Conservation (phyloP, 2,113 vertebrate species). For the Aspiorhynchus laticeps region DNA sequence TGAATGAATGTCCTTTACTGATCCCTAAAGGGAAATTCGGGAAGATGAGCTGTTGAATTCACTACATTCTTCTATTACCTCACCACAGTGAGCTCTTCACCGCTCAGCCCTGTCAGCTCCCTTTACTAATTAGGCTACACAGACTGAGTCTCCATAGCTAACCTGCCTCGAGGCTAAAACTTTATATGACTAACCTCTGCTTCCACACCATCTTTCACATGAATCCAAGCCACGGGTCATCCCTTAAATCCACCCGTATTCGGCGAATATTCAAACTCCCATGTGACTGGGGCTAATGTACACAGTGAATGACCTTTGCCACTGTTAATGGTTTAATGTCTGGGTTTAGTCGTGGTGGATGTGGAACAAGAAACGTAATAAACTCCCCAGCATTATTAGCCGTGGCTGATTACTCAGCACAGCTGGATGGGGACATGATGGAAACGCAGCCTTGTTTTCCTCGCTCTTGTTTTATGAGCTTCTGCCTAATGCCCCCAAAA, state of each 20-base stretch:
- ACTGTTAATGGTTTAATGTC: conserved; percentile 53
- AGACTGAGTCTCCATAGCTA: conserved; percentile 32
- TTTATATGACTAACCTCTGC: conserved; percentile 42
- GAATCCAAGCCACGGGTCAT: conserved; percentile 44
- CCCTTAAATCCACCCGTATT: conserved; percentile 43
- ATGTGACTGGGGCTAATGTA: conserved; percentile 51
- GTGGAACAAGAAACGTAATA: conserved; percentile 43
- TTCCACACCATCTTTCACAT: conserved; percentile 44
- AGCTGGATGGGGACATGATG: conserved; percentile 46
- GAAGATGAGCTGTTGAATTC: conserved; percentile 2
- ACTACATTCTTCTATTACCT: neutral
- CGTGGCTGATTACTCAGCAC: conserved; percentile 35
- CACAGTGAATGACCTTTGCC: conserved; percentile 52
- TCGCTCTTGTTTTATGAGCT: conserved; percentile 40
- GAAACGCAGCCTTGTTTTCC: conserved; percentile 56
- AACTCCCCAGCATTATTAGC: conserved; percentile 37
- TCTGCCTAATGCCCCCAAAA: conserved; percentile 50
- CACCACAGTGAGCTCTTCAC: neutral
- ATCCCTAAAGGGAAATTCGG: conserved; percentile 1
- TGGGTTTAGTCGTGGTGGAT: conserved; percentile 40
- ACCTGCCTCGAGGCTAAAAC: conserved; percentile 23
- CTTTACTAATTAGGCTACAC: conserved; percentile 33
- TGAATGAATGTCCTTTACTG: conserved; percentile 1
- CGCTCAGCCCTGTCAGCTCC: conserved; percentile 12
- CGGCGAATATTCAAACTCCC: conserved; percentile 48